A percentile compares a stretch with the other conserved stretches of the same genome.
phyloP scores from a whole-genome alignment of 1,140 invertebrate genomes.

The Samia ricini region DNA sequence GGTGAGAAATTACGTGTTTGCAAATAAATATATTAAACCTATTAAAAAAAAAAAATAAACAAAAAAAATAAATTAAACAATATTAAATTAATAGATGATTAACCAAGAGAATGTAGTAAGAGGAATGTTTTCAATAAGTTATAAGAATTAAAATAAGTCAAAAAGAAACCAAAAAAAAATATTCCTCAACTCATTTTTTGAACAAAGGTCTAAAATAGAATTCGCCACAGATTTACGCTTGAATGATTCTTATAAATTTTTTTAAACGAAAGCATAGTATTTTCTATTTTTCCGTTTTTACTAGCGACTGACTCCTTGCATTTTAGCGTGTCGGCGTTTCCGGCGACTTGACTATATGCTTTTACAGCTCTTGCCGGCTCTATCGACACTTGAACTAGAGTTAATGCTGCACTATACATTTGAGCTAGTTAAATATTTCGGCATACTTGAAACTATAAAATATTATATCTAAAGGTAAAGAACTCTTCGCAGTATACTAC shows the following conservation, averaged over 20 bases:
- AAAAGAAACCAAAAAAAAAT: conserved; percentile 22
- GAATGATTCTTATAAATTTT: conserved; percentile 36
- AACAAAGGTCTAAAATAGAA: conserved; percentile 55
- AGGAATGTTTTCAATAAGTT: conserved; percentile 38
- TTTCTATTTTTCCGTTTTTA: conserved; percentile 45
- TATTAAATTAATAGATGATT: conserved; percentile 17
- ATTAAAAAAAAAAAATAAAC: conserved; percentile 37
- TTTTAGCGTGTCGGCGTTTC: conserved; percentile 52
- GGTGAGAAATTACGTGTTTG: conserved; percentile 81
- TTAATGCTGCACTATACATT: conserved; percentile 53
- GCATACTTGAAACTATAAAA: conserved; percentile 18
- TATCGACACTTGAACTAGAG: conserved; percentile 48
- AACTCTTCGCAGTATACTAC: conserved; percentile 18
- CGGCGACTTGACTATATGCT: conserved; percentile 46
- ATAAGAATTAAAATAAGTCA: neutral
- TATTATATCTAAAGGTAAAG: conserved; percentile 37
- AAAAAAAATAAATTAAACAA: conserved; percentile 30
- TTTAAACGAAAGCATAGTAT: conserved; percentile 45
- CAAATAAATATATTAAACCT: conserved; percentile 16
- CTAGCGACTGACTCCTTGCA: conserved; percentile 45
- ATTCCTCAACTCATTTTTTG: conserved; percentile 50
- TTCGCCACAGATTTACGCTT: conserved; percentile 46
- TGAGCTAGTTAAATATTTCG: conserved; percentile 35
- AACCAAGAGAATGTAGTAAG: conserved; percentile 33
- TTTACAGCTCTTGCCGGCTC: conserved; percentile 45